Evolutionary conservation across 2,888 invertebrate genomes (phyloP).

Genomic region (Thereva unica): DNA sequence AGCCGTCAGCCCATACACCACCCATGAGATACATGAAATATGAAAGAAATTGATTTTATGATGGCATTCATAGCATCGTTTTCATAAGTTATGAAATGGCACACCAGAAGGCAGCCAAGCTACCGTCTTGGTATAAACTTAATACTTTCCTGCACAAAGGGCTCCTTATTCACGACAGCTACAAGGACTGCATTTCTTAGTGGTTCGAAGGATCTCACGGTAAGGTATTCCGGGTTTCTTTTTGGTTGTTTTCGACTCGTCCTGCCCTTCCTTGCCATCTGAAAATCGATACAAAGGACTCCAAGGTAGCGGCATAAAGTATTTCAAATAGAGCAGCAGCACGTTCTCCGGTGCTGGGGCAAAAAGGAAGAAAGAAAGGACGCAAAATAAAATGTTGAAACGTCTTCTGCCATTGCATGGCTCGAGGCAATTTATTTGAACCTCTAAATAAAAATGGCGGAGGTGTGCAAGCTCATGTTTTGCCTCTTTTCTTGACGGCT

Average conservation of each 20-base stretch:
- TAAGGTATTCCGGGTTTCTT: background rate
- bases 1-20: background rate
- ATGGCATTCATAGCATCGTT: constrained; percentile 12
- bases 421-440: constrained; percentile 44
- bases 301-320: constrained; percentile 28
- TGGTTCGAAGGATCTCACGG: constrained; percentile 3
- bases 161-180: background rate
- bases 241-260: constrained; percentile 23
- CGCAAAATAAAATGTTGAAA: constrained; percentile 20
- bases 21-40: constrained; percentile 19
- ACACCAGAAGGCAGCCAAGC: constrained; percentile 14
- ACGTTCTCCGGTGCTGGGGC: constrained; percentile 7
- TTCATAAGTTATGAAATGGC: constrained; percentile 27
- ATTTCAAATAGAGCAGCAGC: constrained; percentile 22
- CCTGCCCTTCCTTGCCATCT: constrained; percentile 11
- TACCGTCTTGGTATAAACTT: background rate
- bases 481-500: constrained; percentile 39
- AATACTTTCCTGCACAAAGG: too few species aligned
- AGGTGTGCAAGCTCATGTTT: constrained; percentile 47
- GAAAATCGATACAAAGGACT: constrained; percentile 28
- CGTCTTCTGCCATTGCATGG: constrained; percentile 43
- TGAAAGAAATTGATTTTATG: constrained; percentile 26
- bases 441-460: constrained; percentile 43
- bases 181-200: constrained; percentile 9
- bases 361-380: background rate